Conservation (phyloP, 2,888 invertebrate species). For the Drosophila multiciliata region DNA sequence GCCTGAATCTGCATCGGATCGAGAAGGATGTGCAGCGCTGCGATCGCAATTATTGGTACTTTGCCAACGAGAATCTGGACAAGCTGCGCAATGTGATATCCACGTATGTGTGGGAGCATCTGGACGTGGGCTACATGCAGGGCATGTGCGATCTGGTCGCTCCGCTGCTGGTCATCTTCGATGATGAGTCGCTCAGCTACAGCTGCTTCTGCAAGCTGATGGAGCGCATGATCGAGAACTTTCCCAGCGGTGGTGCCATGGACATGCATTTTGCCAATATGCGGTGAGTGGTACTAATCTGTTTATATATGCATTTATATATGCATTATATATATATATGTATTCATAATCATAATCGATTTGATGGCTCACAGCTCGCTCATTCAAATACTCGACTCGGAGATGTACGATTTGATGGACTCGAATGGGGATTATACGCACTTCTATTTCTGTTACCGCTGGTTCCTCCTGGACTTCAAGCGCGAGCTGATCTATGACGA, state of each 20-base stretch:
- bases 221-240: conserved; percentile 95
- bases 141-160: conserved; percentile 99
- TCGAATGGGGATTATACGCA: conserved; percentile 98
- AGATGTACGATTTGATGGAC: conserved; percentile 97
- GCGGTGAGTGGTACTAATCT: conserved; percentile 86
- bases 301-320: not conserved
- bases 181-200: conserved; percentile 96
- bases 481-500: conserved; percentile 96
- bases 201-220: conserved; percentile 96
- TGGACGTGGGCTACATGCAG: conserved; percentile 97
- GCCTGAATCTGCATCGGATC: conserved; percentile 95
- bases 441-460: conserved; percentile 98
- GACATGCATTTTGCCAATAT: conserved; percentile 98
- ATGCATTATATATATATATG: not conserved
- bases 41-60: conserved; percentile 97
- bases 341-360: not conserved
- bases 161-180: conserved; percentile 95
- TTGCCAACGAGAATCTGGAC: conserved; percentile 94
- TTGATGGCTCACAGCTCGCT: conserved; percentile 86
- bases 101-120: conserved; percentile 96
- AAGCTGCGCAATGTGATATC: conserved; percentile 97
- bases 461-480: conserved; percentile 98
- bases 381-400: conserved; percentile 95
- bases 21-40: conserved; percentile 98
- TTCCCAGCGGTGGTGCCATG: conserved; percentile 97